Percentiles rank a stretch among this genome's conserved stretches.
phyloP scores from a whole-genome alignment of 2,113 vertebrate genomes.

The Cephalophus harveyi region DNA sequence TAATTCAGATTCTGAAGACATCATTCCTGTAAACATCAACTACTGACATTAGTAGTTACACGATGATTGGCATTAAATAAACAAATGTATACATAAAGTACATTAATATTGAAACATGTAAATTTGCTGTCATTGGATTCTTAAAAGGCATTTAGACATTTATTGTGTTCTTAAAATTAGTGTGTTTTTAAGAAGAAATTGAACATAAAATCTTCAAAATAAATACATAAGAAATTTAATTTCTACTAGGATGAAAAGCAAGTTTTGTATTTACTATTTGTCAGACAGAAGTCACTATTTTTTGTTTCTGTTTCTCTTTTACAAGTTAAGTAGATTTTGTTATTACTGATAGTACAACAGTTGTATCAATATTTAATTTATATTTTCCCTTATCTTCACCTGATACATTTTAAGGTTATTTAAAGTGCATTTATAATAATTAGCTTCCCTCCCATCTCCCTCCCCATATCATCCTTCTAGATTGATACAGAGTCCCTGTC shows the following conservation, averaged over 20 bases:
- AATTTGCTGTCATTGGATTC: background rate
- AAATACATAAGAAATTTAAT: background rate
- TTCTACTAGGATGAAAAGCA: background rate
- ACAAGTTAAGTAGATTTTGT: background rate
- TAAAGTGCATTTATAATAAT: constrained; percentile 1
- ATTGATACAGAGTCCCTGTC: background rate
- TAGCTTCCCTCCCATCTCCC: background rate
- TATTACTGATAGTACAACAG: background rate
- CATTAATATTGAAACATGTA: background rate
- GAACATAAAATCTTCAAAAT: background rate
- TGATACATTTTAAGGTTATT: background rate
- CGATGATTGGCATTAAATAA: background rate
- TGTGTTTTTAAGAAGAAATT: background rate
- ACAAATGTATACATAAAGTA: background rate
- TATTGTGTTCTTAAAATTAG: background rate
- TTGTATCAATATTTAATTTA: background rate
- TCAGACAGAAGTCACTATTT: background rate
- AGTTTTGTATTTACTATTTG: background rate
- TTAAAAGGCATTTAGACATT: background rate
- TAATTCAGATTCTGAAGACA: background rate
- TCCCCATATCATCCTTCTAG: background rate
- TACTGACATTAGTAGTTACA: background rate
- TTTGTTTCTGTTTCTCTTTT: background rate
- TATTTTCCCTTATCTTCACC: background rate
- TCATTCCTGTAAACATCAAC: background rate